Base-by-base conservation (phyloP, 2,113 vertebrate species). In the Dicentrarchus labrax region DNA sequence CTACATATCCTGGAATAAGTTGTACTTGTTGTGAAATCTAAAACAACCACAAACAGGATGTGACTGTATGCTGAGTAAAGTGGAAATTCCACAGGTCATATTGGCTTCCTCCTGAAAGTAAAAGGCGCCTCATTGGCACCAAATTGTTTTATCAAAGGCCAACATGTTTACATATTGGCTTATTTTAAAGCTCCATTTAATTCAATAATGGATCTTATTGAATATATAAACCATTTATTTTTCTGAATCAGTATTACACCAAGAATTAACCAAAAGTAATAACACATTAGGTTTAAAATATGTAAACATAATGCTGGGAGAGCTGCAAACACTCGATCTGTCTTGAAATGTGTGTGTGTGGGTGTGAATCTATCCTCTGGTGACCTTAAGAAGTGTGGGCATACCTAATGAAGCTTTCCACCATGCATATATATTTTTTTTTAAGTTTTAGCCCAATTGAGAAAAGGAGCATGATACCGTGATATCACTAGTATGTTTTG, bases 321-420 rank as follows among this genome's bases (percentile, higher is more conserved):
- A 66, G 61, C 87, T 76, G 75, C 41, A 61, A 71, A 75, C 22
- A 45, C 38, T 36, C 53, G 45, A 6, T 54, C 43, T 83, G 56
- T 69, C 43, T 60, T 7, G 2, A 53, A 71, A 82, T 71, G 70
- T 53, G 66, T 10, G 66, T 59, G 81, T 38, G 75, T 89, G 81
- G 82, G 82, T 30, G 77, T 82, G 61, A 85, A 84, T 82, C 79
- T 75, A 13, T 81, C 74, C 38, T 15, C 71, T 78, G 69, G 22
- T 75, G 82, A 83, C 78, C 84, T 91, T 59, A 69, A 78, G 65
- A 59, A 79, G 47, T 47, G 72, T 85, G 76, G 82, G 86, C 72
- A 80, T 39, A 30, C 2, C 2, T 30, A 59, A 78, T 4, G 51
- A 69, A 60, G 17, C 36, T 62, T 82, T 16, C 56, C 60, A 62